Percentiles rank a stretch among this genome's conserved stretches.
Conservation (phyloP, 2,888 invertebrate species). For the Pogonocherus hispidulus region DNA sequence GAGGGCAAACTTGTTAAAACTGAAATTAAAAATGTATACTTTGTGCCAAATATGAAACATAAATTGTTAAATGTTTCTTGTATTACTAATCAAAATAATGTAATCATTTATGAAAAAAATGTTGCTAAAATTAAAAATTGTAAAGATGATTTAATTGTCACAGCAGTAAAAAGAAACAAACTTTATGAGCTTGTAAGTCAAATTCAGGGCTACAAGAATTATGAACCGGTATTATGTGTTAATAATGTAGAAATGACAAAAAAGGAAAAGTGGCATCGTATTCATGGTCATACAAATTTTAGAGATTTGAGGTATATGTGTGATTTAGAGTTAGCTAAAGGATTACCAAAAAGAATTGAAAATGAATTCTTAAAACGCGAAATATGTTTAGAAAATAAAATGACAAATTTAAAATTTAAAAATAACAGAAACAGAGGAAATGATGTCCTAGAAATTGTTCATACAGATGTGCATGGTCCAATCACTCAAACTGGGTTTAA, state of each 20-base stretch:
- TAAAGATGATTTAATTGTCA: background rate
- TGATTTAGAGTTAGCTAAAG: slow-evolving; percentile 39
- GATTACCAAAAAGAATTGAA: slow-evolving; percentile 45
- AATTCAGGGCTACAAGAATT: background rate
- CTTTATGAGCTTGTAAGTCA: background rate
- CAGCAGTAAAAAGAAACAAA: slow-evolving; percentile 4
- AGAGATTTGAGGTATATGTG: slow-evolving; percentile 46
- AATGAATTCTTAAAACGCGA: slow-evolving; percentile 47
- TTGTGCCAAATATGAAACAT: slow-evolving; percentile 10
- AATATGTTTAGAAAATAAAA: slow-evolving; percentile 52
- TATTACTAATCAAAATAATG: background rate
- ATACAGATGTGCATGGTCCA: slow-evolving; percentile 52
- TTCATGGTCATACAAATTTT: slow-evolving; percentile 52
- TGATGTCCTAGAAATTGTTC: slow-evolving; percentile 49
- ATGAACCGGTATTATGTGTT: background rate
- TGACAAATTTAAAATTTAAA: slow-evolving; percentile 51
- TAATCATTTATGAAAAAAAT: background rate
- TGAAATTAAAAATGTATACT: background rate
- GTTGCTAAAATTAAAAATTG: background rate
- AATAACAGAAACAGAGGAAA: slow-evolving; percentile 47
- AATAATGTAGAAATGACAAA: slow-evolving; percentile 28
- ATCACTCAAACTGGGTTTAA: slow-evolving; percentile 28
- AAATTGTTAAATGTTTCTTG: background rate
- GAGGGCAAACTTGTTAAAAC: no score
- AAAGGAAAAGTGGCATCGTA: slow-evolving; percentile 51